Base-by-base conservation (phyloP, 2,113 vertebrate genomes). In the Sardina pilchardus region DNA sequence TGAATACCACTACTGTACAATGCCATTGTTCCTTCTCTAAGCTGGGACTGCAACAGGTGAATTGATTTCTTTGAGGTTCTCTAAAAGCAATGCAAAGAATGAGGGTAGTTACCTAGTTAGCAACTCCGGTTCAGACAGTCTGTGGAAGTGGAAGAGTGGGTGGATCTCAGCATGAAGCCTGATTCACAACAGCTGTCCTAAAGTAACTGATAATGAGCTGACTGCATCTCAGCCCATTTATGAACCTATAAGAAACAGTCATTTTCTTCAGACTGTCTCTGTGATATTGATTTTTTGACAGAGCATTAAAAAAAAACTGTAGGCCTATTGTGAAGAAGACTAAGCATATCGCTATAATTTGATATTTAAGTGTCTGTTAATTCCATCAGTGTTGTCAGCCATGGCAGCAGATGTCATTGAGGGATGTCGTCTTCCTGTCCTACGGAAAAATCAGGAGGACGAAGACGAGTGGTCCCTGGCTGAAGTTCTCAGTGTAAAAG, bases 391-490 rank as follows among this genome's bases (percentile, higher is more conserved):
- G 26, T 75, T 30, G 7, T 30, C 8, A 10, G 67, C 12, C 30
- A 78, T 78, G 71, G 17, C 71, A 78, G 26, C 71, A 36, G 97
- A 97, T 88, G 93, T 98, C 84, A 95, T 96, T 36, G 97, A 98
- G 89, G 97, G 97, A 90, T 98, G 97, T 90, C 95, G 96, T 88
- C 94, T 97, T 9, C 97, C 97, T 2, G 97, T 98, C 87, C 94
- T 97, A 87, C 95, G 97, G 90, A 97, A 96, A 92, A 98, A 98
- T 91, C 97, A 98, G 92, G 97, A 98, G 90, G 96, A 97, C 88
- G 97, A 97, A 87, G 96, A 97, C 92, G 97, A 98, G 92, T 97
- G 97, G 97, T 97, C 97, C 0, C 89, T 98, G 93, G 97, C 97
- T 30, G 97, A 98, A 94, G 97, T 98, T 87, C 93, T 98, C 81